These are phyloP conservation scores for Ciconia stormi DNA, from an alignment of 2,113 vertebrate genomes.

Conservation along the genomic window DNA sequence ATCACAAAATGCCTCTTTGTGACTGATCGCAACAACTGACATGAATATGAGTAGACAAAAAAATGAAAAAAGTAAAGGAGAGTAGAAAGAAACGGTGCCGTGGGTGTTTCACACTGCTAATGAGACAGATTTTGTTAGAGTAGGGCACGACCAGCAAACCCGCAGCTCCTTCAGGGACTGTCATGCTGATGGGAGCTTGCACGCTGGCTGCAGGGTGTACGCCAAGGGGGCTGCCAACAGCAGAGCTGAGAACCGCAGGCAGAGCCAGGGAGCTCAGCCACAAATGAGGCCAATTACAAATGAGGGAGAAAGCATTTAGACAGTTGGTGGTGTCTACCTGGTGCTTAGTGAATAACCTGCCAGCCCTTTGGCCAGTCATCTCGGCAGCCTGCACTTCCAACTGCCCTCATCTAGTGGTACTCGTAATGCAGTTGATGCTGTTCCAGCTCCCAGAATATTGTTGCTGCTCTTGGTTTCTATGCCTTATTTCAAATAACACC, in stretches of 20 bases:
- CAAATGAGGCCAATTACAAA: neutral
- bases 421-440: rapidly evolving
- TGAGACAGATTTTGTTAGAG: neutral
- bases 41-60: neutral
- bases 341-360: neutral
- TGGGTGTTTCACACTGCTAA: neutral
- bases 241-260: neutral
- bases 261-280: neutral
- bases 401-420: neutral
- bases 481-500: neutral
- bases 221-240: neutral
- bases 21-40: neutral
- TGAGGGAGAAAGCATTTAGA: slow-evolving; percentile 10
- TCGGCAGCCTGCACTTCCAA: neutral
- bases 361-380: neutral
- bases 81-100: neutral
- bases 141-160: neutral
- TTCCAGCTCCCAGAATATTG: neutral
- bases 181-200: neutral
- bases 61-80: neutral
- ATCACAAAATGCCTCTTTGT: neutral
- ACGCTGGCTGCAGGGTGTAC: rapidly evolving
- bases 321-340: slow-evolving; percentile 9
- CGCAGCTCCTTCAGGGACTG: neutral
- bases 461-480: neutral